Conservation (phyloP, 1,140 invertebrate genomes). For the Brachionus manjavacas region DNA sequence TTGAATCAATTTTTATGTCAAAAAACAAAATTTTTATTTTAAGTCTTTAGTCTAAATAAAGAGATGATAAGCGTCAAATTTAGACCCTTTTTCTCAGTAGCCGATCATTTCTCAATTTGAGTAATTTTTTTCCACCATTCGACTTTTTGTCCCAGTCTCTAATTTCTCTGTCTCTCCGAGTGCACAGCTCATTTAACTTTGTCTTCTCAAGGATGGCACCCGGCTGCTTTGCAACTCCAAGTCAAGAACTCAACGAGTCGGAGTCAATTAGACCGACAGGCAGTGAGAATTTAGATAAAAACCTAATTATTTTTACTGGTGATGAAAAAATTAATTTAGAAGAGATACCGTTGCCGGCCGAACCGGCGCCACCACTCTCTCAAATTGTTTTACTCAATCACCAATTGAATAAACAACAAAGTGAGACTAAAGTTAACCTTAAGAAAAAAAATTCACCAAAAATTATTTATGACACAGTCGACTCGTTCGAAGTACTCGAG, state of each 20-base stretch:
- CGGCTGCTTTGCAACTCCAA: neutral
- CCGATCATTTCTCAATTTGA: neutral
- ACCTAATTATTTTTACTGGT: conserved; percentile 17
- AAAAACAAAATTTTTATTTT: neutral
- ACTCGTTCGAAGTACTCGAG: conserved; percentile 40
- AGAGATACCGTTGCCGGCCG: neutral
- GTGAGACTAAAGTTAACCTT: conserved; percentile 1
- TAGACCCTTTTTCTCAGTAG: neutral
- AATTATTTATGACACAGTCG: conserved; percentile 28
- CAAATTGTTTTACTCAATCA: conserved; percentile 2
- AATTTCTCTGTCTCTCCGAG: neutral
- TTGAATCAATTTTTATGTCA: neutral
- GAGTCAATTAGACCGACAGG: neutral
- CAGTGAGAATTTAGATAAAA: conserved; percentile 28
- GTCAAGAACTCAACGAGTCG: neutral
- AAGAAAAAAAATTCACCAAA: conserved; percentile 8
- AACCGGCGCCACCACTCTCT: neutral
- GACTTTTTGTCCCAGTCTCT: neutral
- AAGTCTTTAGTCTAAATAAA: neutral
- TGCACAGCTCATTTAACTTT: neutral
- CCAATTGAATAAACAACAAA: neutral
- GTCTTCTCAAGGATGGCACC: neutral
- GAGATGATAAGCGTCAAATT: neutral
- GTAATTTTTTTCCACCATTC: neutral
- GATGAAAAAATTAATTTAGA: conserved; percentile 40